phyloP scores from a whole-genome alignment of 2,113 vertebrate genomes.

The Oryzias melastigma region DNA sequence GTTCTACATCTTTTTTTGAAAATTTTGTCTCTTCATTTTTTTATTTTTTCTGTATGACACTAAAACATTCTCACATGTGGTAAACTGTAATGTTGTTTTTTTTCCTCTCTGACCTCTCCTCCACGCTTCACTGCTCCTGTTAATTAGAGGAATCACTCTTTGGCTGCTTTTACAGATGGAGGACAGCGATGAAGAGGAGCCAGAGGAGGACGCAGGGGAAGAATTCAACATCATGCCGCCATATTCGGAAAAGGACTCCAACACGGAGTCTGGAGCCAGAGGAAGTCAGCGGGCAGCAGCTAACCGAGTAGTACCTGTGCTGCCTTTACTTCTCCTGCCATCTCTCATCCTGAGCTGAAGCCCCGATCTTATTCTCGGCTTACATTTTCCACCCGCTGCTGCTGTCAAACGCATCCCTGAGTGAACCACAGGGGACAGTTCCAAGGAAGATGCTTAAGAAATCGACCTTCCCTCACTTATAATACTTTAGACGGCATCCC shows the following conservation, averaged over 20 bases:
- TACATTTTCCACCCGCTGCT: slow-evolving; percentile 27
- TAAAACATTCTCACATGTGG: slow-evolving; percentile 11
- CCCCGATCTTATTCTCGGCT: slow-evolving; percentile 18
- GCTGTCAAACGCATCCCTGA: slow-evolving; percentile 45
- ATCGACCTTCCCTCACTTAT: slow-evolving; percentile 8
- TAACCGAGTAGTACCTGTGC: slow-evolving; percentile 21
- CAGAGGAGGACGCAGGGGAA: slow-evolving; percentile 44
- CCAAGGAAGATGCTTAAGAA: slow-evolving; percentile 19
- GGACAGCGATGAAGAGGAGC: slow-evolving; percentile 60
- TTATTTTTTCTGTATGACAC: slow-evolving; percentile 2
- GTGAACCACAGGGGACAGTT: slow-evolving; percentile 28
- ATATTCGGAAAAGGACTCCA: slow-evolving; percentile 71
- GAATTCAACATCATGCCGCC: slow-evolving; percentile 71
- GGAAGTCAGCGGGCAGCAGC: slow-evolving; percentile 59
- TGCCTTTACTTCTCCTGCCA: slow-evolving; percentile 60
- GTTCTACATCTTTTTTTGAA: neutral
- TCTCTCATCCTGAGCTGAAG: slow-evolving; percentile 50
- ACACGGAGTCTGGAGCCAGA: slow-evolving; percentile 51
- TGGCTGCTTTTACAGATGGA: slow-evolving; percentile 60
- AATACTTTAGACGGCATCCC: slow-evolving; percentile 9
- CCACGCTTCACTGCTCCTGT: slow-evolving; percentile 33
- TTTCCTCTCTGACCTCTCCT: slow-evolving; percentile 6
- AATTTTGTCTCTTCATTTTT: neutral
- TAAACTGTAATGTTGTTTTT: slow-evolving; percentile 23
- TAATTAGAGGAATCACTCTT: slow-evolving; percentile 53